These are phyloP conservation scores for Cladorhizidae sp. DNA, from an alignment of 37 sponge, comb jelly and placozoan genomes.

Conservation along the genomic window DNA sequence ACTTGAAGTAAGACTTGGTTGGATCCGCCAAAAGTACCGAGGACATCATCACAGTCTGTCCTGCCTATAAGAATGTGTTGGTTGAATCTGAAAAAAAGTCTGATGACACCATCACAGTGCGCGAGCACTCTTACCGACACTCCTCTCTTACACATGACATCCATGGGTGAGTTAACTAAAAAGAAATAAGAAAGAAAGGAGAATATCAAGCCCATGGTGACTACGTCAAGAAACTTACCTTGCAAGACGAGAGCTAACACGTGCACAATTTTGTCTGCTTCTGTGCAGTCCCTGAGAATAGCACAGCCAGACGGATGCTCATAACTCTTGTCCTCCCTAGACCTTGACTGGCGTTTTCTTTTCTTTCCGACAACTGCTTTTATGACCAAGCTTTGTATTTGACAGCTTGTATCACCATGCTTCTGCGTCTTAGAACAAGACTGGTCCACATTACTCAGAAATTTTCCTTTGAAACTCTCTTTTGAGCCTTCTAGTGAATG, in stretches of 20 bases:
- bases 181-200: not conserved
- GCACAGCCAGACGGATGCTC: constrained; percentile 13
- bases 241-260: constrained; percentile 33
- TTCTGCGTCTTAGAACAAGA: too few relatives aligned
- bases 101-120: not conserved
- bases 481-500: too few relatives aligned
- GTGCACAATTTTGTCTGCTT: not conserved
- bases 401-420: too few relatives aligned
- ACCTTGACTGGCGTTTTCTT: not conserved
- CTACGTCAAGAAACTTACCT: constrained; percentile 8
- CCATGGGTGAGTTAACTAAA: constrained; percentile 42
- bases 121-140: constrained; percentile 1
- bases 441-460: too few relatives aligned
- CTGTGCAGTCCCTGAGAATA: constrained; percentile 6
- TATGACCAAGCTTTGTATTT: too few relatives aligned
- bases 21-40: constrained; percentile 53
- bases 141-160: constrained; percentile 30
- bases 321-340: not conserved
- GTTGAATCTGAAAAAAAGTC: not conserved
- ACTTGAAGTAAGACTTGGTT: constrained; percentile 49
- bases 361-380: not conserved
- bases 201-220: not conserved
- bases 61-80: constrained; percentile 27
- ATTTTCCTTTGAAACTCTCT: too few relatives aligned
- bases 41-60: constrained; percentile 43